These are phyloP conservation scores for Papilio elwesi DNA, from an alignment of 2,888 invertebrate genomes.

Conservation along the genomic window DNA sequence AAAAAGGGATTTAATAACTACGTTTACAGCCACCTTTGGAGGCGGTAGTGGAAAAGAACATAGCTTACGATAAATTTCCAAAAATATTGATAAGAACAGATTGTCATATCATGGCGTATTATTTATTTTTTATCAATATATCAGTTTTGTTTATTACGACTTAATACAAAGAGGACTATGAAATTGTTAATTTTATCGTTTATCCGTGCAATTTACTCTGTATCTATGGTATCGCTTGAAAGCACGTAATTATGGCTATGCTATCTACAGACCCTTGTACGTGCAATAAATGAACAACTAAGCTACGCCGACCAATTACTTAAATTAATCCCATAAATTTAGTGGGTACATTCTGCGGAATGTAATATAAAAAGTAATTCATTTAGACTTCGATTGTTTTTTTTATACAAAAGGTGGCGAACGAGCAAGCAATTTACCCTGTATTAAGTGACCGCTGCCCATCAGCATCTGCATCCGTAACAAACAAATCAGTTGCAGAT, in stretches of 20 bases:
- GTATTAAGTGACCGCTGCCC: no score
- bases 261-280: slow-evolving; percentile 27
- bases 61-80: no score
- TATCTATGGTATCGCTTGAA: not conserved
- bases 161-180: not conserved
- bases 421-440: no score
- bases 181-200: not conserved
- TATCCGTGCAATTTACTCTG: not conserved
- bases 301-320: slow-evolving; percentile 38
- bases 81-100: no score
- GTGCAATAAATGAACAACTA: slow-evolving; percentile 39
- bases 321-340: slow-evolving; percentile 41
- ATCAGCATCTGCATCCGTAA: no score
- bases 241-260: slow-evolving; percentile 22
- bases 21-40: not conserved
- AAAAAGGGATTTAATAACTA: slow-evolving; percentile 5
- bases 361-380: slow-evolving; percentile 39
- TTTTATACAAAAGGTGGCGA: not conserved
- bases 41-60: not conserved
- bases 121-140: no score
- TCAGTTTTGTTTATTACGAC: no score
- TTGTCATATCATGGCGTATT: no score
- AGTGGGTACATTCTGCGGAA: slow-evolving; percentile 28
- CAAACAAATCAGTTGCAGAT: no score
- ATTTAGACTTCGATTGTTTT: slow-evolving; percentile 13